Conservation (phyloP, 2,113 vertebrate species). For the Mola mola region DNA sequence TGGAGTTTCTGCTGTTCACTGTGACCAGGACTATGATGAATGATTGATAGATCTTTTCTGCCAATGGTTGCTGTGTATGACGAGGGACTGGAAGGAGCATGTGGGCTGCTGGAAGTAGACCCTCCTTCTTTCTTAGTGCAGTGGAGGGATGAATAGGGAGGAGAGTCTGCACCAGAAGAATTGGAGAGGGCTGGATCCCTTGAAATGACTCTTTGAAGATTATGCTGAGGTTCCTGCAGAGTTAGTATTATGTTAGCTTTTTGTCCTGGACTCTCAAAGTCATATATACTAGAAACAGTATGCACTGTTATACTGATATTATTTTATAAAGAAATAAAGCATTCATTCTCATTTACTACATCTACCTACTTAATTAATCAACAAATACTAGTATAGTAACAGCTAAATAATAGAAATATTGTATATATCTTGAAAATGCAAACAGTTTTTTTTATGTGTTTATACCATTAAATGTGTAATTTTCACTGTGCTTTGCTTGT, state of each 20-base stretch:
- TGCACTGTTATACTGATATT: too few relatives aligned
- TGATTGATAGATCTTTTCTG: slow-evolving; percentile 43
- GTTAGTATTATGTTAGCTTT: slow-evolving; percentile 1
- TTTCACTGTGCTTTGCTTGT: slow-evolving; percentile 84
- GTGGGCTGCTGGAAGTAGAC: slow-evolving; percentile 46
- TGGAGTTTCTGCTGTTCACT: slow-evolving; percentile 55
- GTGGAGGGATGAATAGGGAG: slow-evolving; percentile 30
- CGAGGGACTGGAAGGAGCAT: slow-evolving; percentile 42
- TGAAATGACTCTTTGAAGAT: slow-evolving; percentile 50
- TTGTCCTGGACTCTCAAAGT: neutral
- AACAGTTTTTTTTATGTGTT: neutral
- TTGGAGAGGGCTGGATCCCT: slow-evolving; percentile 42
- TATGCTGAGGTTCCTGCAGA: slow-evolving; percentile 70
- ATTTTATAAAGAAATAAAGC: neutral
- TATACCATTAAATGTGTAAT: too few relatives aligned
- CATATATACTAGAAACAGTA: neutral
- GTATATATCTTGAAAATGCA: neutral
- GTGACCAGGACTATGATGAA: slow-evolving; percentile 33
- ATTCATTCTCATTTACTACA: neutral
- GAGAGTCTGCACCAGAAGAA: slow-evolving; percentile 42
- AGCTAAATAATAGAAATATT: neutral
- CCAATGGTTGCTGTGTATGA: slow-evolving; percentile 19
- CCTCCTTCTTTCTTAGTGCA: slow-evolving; percentile 51
- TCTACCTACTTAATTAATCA: neutral
- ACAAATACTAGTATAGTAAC: neutral